These are phyloP conservation scores for Himalopsyche kuldschensis DNA, from an alignment of 2,888 invertebrate genomes.

Conservation along the genomic window DNA sequence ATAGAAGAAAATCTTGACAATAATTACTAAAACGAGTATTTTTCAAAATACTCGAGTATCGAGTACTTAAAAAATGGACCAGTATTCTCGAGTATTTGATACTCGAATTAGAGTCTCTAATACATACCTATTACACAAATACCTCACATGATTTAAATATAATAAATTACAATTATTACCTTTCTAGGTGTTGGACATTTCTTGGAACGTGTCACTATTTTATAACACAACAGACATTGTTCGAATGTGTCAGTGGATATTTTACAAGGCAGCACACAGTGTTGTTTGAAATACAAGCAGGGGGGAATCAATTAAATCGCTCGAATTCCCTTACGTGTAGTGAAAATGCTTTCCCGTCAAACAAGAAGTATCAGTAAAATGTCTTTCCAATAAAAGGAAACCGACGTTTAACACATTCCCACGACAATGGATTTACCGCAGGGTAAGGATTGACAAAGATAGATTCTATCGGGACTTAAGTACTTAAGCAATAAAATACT, in stretches of 20 bases:
- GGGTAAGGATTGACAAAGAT: neutral
- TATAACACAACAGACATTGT: neutral
- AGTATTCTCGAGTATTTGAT: too few relatives aligned
- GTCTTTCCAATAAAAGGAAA: neutral
- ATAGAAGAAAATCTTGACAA: too few relatives aligned
- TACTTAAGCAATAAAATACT: too few relatives aligned
- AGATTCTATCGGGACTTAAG: neutral
- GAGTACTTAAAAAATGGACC: too few relatives aligned
- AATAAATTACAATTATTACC: too few relatives aligned
- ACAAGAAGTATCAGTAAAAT: neutral
- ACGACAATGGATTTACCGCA: neutral
- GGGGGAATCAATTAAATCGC: neutral
- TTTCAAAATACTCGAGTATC: too few relatives aligned
- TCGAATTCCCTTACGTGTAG: neutral
- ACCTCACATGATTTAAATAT: too few relatives aligned
- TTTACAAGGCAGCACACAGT: neutral
- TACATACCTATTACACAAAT: too few relatives aligned
- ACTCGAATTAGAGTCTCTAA: too few relatives aligned
- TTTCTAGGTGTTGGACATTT: too few relatives aligned
- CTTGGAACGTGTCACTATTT: neutral
- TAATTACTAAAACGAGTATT: too few relatives aligned
- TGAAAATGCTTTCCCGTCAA: neutral
- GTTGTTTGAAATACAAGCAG: neutral
- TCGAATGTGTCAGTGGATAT: neutral
- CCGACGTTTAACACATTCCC: neutral